phyloP scores from a whole-genome alignment of 2,113 vertebrate genomes.

The Alouatta palliata region DNA sequence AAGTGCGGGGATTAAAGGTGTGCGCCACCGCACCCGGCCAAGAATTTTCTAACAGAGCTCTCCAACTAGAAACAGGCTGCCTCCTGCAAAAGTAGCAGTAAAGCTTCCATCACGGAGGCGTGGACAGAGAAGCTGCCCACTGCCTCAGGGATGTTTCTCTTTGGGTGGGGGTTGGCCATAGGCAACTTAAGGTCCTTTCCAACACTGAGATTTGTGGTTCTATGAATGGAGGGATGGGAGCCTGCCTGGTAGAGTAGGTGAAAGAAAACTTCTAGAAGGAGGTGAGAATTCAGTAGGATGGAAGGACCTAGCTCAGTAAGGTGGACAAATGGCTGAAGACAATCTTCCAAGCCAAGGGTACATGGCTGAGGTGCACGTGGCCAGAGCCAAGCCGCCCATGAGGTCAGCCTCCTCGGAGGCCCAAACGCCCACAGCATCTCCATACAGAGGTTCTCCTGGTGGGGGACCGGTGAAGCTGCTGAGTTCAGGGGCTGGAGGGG shows the following conservation, averaged over 20 bases:
- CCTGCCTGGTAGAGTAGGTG: not conserved
- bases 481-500: not conserved
- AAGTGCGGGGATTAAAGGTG: not conserved
- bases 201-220: not conserved
- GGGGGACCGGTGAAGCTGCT: not conserved
- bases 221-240: not conserved
- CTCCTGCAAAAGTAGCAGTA: not conserved
- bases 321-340: not conserved
- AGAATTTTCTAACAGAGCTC: not conserved
- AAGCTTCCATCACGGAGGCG: fast-evolving
- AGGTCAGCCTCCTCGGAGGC: not conserved
- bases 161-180: not conserved
- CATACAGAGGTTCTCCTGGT: not conserved
- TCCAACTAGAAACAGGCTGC: not conserved
- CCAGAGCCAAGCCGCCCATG: not conserved
- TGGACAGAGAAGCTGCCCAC: too few species aligned
- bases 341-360: not conserved
- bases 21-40: not conserved
- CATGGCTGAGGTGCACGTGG: not conserved
- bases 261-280: not conserved
- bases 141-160: not conserved
- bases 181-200: not conserved
- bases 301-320: not conserved
- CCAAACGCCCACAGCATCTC: not conserved
- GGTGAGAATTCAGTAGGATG: not conserved